Percentiles rank a stretch among this genome's conserved stretches.
These are phyloP conservation scores for Periphyllus acericola DNA, from an alignment of 2,888 invertebrate genomes.

Conservation along the genomic window DNA sequence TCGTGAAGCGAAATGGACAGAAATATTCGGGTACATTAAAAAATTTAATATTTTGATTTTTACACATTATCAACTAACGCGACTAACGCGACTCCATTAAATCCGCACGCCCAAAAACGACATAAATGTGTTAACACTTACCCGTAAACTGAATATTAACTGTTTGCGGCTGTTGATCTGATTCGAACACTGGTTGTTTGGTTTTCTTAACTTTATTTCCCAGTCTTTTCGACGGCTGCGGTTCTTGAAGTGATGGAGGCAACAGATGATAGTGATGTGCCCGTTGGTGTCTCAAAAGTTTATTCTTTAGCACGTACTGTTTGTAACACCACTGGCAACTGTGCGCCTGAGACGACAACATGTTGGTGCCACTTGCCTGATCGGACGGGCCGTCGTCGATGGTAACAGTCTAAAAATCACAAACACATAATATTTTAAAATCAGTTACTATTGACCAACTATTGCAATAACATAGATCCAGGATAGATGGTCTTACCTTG, in stretches of 20 bases:
- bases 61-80: too few species aligned
- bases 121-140: not conserved
- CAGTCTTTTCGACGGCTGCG: slow-evolving; percentile 26
- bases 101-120: too few species aligned
- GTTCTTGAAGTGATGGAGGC: slow-evolving; percentile 61
- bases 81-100: too few species aligned
- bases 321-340: slow-evolving; percentile 84
- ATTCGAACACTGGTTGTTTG: not conserved
- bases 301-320: slow-evolving; percentile 83
- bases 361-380: slow-evolving; percentile 78
- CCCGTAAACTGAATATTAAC: slow-evolving; percentile 52
- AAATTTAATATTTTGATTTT: too few species aligned
- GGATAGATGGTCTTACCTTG: slow-evolving; percentile 57
- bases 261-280: slow-evolving; percentile 71
- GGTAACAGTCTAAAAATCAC: slow-evolving; percentile 38
- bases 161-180: slow-evolving; percentile 28
- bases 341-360: slow-evolving; percentile 71
- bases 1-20: too few species aligned
- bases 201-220: slow-evolving; percentile 24
- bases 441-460: not conserved
- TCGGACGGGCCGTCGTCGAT: slow-evolving; percentile 73
- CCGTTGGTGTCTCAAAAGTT: slow-evolving; percentile 77
- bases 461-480: too few species aligned
- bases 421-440: not conserved
- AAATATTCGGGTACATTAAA: too few species aligned